phyloP scores from a whole-genome alignment of 2,113 vertebrate genomes.

The Albula goreensis region DNA sequence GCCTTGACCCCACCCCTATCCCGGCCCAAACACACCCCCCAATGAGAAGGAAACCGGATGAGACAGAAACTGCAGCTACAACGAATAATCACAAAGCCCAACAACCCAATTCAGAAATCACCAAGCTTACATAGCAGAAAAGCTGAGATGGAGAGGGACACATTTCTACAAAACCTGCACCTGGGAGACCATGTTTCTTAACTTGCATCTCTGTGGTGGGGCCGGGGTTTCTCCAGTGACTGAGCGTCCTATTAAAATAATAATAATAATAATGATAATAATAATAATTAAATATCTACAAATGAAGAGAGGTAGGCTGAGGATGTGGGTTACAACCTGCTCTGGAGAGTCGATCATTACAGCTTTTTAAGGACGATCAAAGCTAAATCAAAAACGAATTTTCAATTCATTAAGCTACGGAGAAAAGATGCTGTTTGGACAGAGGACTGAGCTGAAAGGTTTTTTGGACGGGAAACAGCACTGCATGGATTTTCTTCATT shows the following conservation, averaged over 20 bases:
- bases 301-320: no score
- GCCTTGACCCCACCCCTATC: background rate
- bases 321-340: no score
- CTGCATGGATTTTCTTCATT: background rate
- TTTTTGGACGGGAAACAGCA: no score
- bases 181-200: background rate
- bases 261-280: no score
- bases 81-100: background rate
- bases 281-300: no score
- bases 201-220: no score
- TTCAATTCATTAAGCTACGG: no score
- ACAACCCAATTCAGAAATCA: background rate
- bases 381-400: no score
- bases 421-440: background rate
- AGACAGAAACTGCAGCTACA: background rate
- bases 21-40: constrained; percentile 19
- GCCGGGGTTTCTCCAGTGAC: no score
- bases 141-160: background rate
- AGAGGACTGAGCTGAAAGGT: background rate
- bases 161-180: background rate
- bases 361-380: no score
- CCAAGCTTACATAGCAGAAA: background rate
- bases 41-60: background rate
- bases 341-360: no score
- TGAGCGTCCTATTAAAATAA: no score